phyloP scores from a whole-genome alignment of 2,888 invertebrate species.

The Bimastos eiseni region DNA sequence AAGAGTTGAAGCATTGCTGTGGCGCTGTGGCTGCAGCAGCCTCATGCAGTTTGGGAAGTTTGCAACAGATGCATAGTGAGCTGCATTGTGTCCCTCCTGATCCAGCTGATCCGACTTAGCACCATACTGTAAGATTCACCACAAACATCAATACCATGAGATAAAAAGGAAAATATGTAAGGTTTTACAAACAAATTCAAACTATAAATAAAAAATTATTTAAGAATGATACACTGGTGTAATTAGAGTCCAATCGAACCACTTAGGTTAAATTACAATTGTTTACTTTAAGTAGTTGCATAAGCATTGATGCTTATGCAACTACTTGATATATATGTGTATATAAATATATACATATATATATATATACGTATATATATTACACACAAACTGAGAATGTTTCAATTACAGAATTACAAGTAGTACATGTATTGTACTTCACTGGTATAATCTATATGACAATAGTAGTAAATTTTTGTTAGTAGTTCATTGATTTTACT shows the following conservation, averaged over 20 bases:
- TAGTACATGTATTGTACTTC: background rate
- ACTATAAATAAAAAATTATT: background rate
- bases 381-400: background rate
- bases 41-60: background rate
- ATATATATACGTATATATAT: too few species aligned
- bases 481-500: too few species aligned
- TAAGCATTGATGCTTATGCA: background rate
- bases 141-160: background rate
- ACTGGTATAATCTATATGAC: background rate
- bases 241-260: background rate
- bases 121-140: slow-evolving; percentile 76
- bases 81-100: slow-evolving; percentile 79
- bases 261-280: background rate
- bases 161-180: background rate
- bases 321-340: too few species aligned
- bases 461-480: too few species aligned
- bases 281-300: background rate
- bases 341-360: too few species aligned
- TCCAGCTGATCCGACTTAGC: slow-evolving; percentile 89
- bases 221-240: background rate
- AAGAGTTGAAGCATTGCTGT: background rate
- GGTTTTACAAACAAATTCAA: background rate
- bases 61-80: slow-evolving; percentile 69
- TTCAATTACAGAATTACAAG: background rate
- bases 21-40: slow-evolving; percentile 19